Conservation (phyloP, 2,888 invertebrate species). For the Lepetodrilus schrolli region DNA sequence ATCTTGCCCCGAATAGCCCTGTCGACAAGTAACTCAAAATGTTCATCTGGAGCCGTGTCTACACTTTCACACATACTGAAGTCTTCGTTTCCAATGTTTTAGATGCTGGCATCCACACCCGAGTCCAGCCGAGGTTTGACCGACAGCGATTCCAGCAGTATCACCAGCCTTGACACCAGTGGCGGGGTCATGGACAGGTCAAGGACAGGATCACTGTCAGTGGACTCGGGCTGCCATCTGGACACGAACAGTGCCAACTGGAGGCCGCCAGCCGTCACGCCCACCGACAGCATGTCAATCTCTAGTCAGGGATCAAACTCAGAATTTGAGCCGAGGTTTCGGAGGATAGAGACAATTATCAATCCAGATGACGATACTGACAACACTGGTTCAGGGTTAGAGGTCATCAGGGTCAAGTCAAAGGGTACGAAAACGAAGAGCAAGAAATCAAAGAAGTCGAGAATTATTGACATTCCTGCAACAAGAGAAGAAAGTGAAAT, state of each 20-base stretch:
- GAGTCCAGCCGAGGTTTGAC: conserved; percentile 36
- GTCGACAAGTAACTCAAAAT: too few species aligned
- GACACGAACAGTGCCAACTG: conserved; percentile 45
- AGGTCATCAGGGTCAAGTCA: conserved; percentile 54
- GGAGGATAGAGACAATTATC: conserved; percentile 38
- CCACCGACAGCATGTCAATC: conserved; percentile 43
- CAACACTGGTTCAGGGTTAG: conserved; percentile 41
- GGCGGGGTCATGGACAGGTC: background rate
- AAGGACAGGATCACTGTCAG: conserved; percentile 40
- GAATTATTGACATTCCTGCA: background rate
- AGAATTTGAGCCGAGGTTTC: conserved; percentile 33
- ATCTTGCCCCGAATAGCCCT: too few species aligned
- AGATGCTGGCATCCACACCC: conserved; percentile 35
- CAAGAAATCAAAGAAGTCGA: conserved; percentile 37
- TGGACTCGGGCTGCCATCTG: conserved; percentile 50
- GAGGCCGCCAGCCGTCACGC: conserved; percentile 37
- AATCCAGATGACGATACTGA: conserved; percentile 32
- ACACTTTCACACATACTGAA: too few species aligned
- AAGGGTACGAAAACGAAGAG: conserved; percentile 39
- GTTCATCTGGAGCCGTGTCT: too few species aligned
- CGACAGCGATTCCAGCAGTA: conserved; percentile 53
- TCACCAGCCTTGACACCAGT: conserved; percentile 46
- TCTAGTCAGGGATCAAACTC: conserved; percentile 36
- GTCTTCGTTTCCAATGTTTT: too few species aligned
- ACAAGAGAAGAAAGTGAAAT: background rate